Evolutionary conservation across 2,113 vertebrate genomes (phyloP).

Genomic region (Phalacrocorax aristotelis): DNA sequence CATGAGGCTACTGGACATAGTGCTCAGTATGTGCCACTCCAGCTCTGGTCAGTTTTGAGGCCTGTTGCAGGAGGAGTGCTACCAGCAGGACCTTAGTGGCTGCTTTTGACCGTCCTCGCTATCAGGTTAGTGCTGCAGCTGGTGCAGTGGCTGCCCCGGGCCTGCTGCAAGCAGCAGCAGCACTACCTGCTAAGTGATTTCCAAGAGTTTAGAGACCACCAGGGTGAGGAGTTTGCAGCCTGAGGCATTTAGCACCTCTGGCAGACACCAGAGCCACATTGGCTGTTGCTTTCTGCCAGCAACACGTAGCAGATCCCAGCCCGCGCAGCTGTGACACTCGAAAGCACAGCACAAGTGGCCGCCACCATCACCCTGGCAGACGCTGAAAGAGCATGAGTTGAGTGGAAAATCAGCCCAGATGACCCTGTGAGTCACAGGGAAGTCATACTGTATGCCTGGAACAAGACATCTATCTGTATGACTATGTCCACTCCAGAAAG

Average conservation of each 20-base stretch:
- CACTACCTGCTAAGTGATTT: background rate
- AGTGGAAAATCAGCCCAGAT: background rate
- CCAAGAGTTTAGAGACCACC: background rate
- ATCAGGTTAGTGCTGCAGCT: background rate
- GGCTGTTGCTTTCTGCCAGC: background rate
- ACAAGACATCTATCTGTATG: background rate
- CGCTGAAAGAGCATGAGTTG: background rate
- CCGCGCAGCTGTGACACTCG: rapidly evolving
- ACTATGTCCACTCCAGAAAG: background rate
- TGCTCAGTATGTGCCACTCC: rapidly evolving
- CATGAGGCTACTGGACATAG: background rate
- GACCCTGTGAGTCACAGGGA: background rate
- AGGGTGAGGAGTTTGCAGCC: rapidly evolving
- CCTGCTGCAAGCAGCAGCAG: background rate
- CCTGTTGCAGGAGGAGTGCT: background rate
- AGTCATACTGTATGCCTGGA: background rate
- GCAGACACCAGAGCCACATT: background rate
- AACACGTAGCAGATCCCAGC: background rate
- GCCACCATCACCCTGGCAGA: background rate
- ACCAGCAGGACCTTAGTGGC: background rate
- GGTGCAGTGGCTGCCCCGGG: background rate
- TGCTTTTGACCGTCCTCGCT: background rate
- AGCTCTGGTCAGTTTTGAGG: background rate
- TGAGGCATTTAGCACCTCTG: background rate
- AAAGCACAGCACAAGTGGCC: rapidly evolving